Evolutionary conservation across 2,797 vertebrate species (phyloP).

Genomic region (Parambassis ranga): DNA sequence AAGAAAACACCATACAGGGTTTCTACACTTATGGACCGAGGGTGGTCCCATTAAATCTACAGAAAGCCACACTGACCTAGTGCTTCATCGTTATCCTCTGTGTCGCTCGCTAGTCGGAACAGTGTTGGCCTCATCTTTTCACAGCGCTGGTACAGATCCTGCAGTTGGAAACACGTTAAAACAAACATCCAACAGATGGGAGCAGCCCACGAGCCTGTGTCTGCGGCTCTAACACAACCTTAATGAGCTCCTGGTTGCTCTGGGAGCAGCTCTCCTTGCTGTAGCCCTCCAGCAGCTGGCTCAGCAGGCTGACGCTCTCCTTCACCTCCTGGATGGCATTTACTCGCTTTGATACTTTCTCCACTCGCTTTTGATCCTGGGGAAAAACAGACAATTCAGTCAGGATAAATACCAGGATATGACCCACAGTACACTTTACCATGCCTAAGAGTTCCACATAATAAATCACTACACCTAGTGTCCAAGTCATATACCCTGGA

Average conservation of each 20-base stretch:
- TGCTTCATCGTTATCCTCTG: slow-evolving; percentile 96
- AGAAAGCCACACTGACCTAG: slow-evolving; percentile 83
- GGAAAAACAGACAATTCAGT: not conserved
- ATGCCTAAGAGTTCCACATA: too few relatives aligned
- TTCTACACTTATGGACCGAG: too few relatives aligned
- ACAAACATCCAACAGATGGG: not conserved
- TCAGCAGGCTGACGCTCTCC: slow-evolving; percentile 92
- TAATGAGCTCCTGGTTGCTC: slow-evolving; percentile 94
- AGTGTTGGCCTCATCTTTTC: slow-evolving; percentile 97
- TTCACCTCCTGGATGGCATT: slow-evolving; percentile 97
- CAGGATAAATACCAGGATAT: too few relatives aligned
- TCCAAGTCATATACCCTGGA: too few relatives aligned
- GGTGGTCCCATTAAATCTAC: not conserved
- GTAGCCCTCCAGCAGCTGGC: slow-evolving; percentile 91
- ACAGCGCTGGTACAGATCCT: slow-evolving; percentile 97
- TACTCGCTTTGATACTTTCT: slow-evolving; percentile 95
- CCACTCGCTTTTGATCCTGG: slow-evolving; percentile 96
- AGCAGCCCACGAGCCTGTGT: not conserved
- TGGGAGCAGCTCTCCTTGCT: slow-evolving; percentile 81
- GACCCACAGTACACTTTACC: too few relatives aligned
- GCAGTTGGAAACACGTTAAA: slow-evolving; percentile 26
- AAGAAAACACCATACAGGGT: not conserved
- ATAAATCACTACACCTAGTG: too few relatives aligned
- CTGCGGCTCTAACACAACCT: slow-evolving; percentile 76
- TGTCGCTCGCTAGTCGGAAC: slow-evolving; percentile 96